Conservation (phyloP, 2,888 invertebrate species). For the Campoplex capitator region DNA sequence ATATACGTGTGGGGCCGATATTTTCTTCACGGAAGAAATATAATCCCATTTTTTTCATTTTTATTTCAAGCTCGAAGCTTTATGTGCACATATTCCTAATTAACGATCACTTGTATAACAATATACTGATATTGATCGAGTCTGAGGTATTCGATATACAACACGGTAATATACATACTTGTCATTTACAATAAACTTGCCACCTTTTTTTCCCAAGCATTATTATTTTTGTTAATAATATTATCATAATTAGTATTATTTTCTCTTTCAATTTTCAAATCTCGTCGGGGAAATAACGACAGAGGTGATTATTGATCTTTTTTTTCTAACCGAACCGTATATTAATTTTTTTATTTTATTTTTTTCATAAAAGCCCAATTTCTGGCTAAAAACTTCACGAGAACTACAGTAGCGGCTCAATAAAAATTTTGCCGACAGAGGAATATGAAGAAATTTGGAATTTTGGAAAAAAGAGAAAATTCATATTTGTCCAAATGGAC, state of each 20-base stretch:
- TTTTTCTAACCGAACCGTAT: slow-evolving; percentile 34
- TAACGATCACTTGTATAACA: slow-evolving; percentile 71
- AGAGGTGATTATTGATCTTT: slow-evolving; percentile 35
- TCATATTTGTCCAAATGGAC: slow-evolving; percentile 4
- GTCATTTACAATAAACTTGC: slow-evolving; percentile 69
- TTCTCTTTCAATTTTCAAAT: slow-evolving; percentile 11
- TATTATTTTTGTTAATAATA: neutral
- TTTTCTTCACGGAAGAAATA: slow-evolving; percentile 33
- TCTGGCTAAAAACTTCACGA: slow-evolving; percentile 7
- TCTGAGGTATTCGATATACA: slow-evolving; percentile 72
- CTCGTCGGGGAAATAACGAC: slow-evolving; percentile 8
- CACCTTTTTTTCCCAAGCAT: slow-evolving; percentile 60
- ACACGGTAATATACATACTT: slow-evolving; percentile 71
- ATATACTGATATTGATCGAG: slow-evolving; percentile 70
- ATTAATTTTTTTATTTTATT: neutral
- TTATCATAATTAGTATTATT: slow-evolving; percentile 48
- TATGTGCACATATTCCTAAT: slow-evolving; percentile 67
- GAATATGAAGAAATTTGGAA: slow-evolving; percentile 5
- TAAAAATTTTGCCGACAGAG: neutral
- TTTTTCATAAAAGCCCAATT: slow-evolving; percentile 8
- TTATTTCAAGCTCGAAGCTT: slow-evolving; percentile 68
- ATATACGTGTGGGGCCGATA: neutral
- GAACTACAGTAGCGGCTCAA: neutral
- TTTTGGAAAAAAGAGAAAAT: slow-evolving; percentile 51
- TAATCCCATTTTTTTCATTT: slow-evolving; percentile 40